Percentiles rank a stretch among this genome's conserved stretches.
These are phyloP conservation scores for Temnothorax nylanderi DNA, from an alignment of 1,140 invertebrate species.

Conservation along the genomic window DNA sequence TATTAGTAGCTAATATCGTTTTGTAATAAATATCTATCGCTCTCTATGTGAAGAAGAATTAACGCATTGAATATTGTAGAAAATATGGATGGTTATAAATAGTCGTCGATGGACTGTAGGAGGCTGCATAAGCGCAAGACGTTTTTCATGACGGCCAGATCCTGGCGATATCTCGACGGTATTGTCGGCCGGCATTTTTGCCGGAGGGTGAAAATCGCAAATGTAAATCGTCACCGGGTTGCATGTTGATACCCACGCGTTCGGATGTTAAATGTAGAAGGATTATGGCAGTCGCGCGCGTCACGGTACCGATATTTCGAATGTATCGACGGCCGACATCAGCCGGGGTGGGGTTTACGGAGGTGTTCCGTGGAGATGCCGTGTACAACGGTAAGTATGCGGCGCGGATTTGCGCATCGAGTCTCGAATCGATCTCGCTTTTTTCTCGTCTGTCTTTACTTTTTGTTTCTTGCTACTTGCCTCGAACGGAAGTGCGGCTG, in stretches of 20 bases:
- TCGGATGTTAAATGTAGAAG: slow-evolving; percentile 57
- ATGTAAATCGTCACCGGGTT: slow-evolving; percentile 63
- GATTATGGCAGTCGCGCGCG: slow-evolving; percentile 47
- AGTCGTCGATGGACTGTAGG: slow-evolving; percentile 47
- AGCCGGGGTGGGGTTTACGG: slow-evolving; percentile 35
- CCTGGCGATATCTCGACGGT: slow-evolving; percentile 41
- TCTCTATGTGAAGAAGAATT: slow-evolving; percentile 33
- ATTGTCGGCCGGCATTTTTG: slow-evolving; percentile 55
- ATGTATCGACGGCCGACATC: slow-evolving; percentile 54
- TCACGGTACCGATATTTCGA: slow-evolving; percentile 57
- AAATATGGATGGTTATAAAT: slow-evolving; percentile 47
- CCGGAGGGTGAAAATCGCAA: slow-evolving; percentile 57
- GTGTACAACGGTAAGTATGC: slow-evolving; percentile 22
- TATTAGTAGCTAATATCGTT: not conserved
- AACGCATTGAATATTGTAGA: slow-evolving; percentile 1
- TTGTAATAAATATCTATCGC: not conserved
- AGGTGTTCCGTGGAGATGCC: slow-evolving; percentile 20
- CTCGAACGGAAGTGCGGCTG: slow-evolving; percentile 41
- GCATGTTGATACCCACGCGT: slow-evolving; percentile 58
- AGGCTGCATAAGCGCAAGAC: slow-evolving; percentile 52
- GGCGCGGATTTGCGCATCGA: slow-evolving; percentile 37
- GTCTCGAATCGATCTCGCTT: slow-evolving; percentile 7
- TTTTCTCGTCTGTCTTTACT: not conserved
- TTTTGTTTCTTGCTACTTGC: not conserved
- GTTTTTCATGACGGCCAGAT: slow-evolving; percentile 53